Evolutionary conservation across 2,888 invertebrate genomes (phyloP).

Genomic region (Lamellibrachia columna): DNA sequence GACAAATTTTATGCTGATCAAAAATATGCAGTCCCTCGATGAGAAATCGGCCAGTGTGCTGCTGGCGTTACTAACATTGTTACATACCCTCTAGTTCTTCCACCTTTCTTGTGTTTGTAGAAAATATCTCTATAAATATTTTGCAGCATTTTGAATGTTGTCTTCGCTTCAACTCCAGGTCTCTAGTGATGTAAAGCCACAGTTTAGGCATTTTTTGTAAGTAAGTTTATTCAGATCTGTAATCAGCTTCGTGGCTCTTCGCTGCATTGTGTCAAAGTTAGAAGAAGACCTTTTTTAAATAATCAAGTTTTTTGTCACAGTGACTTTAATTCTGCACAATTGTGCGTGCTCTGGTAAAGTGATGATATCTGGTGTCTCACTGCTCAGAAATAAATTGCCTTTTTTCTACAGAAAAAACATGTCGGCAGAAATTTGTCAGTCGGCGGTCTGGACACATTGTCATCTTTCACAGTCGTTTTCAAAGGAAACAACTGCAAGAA

Average conservation of each 20-base stretch:
- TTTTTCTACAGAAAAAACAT: not conserved
- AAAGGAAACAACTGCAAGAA: not conserved
- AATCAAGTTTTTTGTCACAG: not conserved
- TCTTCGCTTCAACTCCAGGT: too few species aligned
- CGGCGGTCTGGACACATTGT: not conserved
- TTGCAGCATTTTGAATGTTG: too few species aligned
- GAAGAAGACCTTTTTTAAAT: not conserved
- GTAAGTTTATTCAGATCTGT: not conserved
- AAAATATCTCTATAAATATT: too few species aligned
- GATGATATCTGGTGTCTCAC: not conserved
- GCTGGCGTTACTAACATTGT: too few species aligned
- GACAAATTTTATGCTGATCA: too few species aligned
- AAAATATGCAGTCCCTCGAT: too few species aligned
- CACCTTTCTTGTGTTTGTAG: too few species aligned
- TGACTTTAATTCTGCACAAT: not conserved
- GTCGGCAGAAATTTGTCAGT: conserved; percentile 12
- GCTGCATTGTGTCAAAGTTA: not conserved
- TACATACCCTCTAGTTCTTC: too few species aligned
- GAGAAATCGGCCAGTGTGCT: too few species aligned
- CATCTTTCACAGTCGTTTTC: not conserved
- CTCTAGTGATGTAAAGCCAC: too few species aligned
- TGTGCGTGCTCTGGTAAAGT: not conserved
- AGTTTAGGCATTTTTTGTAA: too few species aligned
- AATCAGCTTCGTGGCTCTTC: not conserved
- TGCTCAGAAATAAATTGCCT: not conserved